A percentile compares a stretch with the other conserved stretches of the same genome.
Evolutionary conservation across 2,797 vertebrate species (phyloP).

Genomic region (Enteromius fasciolatus): DNA sequence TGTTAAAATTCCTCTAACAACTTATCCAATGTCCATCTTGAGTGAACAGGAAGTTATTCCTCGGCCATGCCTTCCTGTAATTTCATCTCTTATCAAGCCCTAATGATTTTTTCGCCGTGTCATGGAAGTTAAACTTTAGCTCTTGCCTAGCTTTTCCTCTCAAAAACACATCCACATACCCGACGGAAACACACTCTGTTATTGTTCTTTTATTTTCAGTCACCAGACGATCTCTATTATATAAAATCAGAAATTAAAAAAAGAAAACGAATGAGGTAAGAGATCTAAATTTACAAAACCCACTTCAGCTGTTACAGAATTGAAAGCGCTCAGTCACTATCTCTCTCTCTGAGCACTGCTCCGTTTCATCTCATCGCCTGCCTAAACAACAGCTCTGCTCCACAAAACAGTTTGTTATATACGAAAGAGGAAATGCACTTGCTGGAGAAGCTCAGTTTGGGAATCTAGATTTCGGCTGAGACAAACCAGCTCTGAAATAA

Average conservation of each 20-base stretch:
- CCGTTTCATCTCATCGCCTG: background rate
- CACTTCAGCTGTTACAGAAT: constrained; percentile 62
- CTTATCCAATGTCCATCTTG: constrained; percentile 36
- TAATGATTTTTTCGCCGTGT: background rate
- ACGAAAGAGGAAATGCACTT: background rate
- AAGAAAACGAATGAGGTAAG: constrained; percentile 67
- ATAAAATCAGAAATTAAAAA: constrained; percentile 11
- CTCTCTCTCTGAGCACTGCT: background rate
- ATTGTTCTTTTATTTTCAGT: background rate
- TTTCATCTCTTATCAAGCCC: background rate
- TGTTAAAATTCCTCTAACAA: constrained; percentile 48
- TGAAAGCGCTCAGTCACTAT: constrained; percentile 44
- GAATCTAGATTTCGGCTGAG: background rate
- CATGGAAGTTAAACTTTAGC: background rate
- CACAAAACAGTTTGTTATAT: background rate
- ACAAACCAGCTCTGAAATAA: constrained; percentile 22
- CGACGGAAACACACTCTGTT: background rate
- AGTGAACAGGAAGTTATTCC: constrained; percentile 21
- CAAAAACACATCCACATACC: background rate
- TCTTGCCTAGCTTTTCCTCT: background rate
- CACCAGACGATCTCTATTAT: background rate
- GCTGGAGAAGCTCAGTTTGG: background rate
- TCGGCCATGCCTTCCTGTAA: background rate
- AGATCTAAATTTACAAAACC: constrained; percentile 55
- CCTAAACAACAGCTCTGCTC: constrained; percentile 16